These are phyloP conservation scores for Adelphocoris suturalis DNA, from an alignment of 2,888 invertebrate genomes.

Conservation along the genomic window DNA sequence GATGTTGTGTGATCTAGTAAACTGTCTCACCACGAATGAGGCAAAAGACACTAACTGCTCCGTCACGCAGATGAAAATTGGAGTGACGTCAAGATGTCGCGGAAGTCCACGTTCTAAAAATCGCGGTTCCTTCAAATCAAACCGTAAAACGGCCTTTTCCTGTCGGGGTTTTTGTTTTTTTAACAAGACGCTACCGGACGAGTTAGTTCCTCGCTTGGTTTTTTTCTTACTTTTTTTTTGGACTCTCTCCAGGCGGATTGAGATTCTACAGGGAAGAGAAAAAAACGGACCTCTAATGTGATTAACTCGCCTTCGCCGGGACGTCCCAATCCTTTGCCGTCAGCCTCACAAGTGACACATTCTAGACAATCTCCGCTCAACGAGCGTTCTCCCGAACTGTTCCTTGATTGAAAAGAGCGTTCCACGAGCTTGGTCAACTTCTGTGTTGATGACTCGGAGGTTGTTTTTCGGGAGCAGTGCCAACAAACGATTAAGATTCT, in stretches of 20 bases:
- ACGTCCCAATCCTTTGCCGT: neutral
- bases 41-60: neutral
- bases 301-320: neutral
- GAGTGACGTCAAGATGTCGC: neutral
- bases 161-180: neutral
- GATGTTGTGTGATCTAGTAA: too few relatives aligned
- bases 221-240: neutral
- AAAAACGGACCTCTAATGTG: slow-evolving; percentile 8
- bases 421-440: neutral
- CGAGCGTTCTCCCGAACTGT: neutral
- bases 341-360: neutral
- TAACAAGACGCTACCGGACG: slow-evolving; percentile 23
- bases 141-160: slow-evolving; percentile 3
- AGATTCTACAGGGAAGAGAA: neutral
- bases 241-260: neutral
- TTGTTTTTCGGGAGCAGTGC: slow-evolving; percentile 4
- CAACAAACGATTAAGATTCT: slow-evolving; percentile 31
- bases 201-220: neutral
- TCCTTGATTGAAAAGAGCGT: neutral
- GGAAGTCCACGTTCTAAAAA: neutral
- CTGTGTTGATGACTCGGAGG: neutral
- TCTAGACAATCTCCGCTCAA: neutral
- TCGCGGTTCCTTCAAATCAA: slow-evolving; percentile 3
- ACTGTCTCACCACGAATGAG: neutral
- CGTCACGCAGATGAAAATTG: neutral